Base-by-base conservation (phyloP, 2,113 vertebrate genomes). In the Phainopepla nitens region DNA sequence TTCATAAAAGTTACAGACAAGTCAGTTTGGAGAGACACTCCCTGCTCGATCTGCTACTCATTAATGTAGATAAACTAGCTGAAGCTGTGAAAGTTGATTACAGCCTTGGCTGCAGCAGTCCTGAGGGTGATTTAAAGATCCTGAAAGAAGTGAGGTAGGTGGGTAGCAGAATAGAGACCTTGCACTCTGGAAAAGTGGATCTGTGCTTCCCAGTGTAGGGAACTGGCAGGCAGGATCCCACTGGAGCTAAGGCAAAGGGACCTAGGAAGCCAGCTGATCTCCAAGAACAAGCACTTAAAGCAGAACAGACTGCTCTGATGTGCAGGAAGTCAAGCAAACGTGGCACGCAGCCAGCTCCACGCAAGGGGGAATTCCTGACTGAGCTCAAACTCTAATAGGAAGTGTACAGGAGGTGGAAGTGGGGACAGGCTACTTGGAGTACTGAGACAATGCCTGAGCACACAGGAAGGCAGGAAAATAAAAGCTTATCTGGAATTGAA, bases 311-410 rank as follows among this genome's bases (percentile, higher is more conserved):
- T 0, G 6, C 66, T 77, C 72, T 87, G 83, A 62, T 62, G 42
- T 11, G 54, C 87, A 89, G 89, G 87, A 94, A 94, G 77, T 70
- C 89, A 89, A 91, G 76, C 53, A 83, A 89, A 65, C 1, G 1
- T 39, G 72, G 87, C 91, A 87, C 13, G 20, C 49, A 8, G 80
- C 76, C 83, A 92, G 83, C 66, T 90, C 91, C 36, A 12, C 93
- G 64, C 25, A 1, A 81, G 15, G 91, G 91, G 95, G 92, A 96
- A 95, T 89, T 96, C 93, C 95, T 75, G 81, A 47, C 51, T 70
- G 73, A 93, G 56, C 69, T 78, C 81, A 93, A 54, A 33, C 51
- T 44, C 50, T 33, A 54, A 45, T 89, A 95, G 87, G 89, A 96
- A 95, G 66, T 12, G 15, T 8, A 60, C 0, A 1, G 58, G 53